Evolutionary conservation across 2,113 vertebrate species (phyloP), one percentile per base, ranked within the genome.

Genomic region (Tragulus kanchil): DNA sequence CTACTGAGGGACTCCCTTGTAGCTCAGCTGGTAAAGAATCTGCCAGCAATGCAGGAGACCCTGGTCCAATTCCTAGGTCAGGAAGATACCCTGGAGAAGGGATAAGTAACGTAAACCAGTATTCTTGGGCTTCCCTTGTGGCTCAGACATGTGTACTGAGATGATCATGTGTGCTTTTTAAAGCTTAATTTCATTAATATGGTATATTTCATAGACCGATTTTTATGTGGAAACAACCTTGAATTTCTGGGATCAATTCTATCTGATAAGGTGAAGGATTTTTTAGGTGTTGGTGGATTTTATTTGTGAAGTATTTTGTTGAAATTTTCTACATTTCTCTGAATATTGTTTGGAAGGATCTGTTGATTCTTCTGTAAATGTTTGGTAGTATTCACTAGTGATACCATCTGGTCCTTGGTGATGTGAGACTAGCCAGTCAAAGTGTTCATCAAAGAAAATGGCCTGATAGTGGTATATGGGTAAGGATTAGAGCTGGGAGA

Each of bases 231-330:
- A 77, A 28, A 15, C 19, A 62, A 50, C 9, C 16, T 92, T 92
- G 28, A n/a, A 56, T 92, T 89, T 31, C 45, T 89, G 16, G 14
- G 19, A 88, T 84, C 19, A 71, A 61, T 92, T 4, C 3, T 16
- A 79, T 85, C 52, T 89, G 62, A 64, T 78, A 84, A 88, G 48
- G 48, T 71, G 69, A 75, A 75, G 71, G 6, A 52, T 71, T 62
- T 81, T 93, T 77, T 6, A 71, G 73, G 77, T 79, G 36, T 85
- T 95, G 54, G 15, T 94, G 12, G 36, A 48, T 91, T 81, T 95
- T 48, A 12, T 50, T 94, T 82, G 58, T 42, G 92, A 86, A 48
- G 42, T 48, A 89, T 92, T 81, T 85, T 85, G 5, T 85, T 90
- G 58, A 89, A n/a, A 77, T 50, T 50, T 48, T 89, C 48, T 90